Evolutionary conservation across 2,113 vertebrate species (phyloP), one percentile per base, ranked within the genome.

Genomic region (Scomber japonicus): DNA sequence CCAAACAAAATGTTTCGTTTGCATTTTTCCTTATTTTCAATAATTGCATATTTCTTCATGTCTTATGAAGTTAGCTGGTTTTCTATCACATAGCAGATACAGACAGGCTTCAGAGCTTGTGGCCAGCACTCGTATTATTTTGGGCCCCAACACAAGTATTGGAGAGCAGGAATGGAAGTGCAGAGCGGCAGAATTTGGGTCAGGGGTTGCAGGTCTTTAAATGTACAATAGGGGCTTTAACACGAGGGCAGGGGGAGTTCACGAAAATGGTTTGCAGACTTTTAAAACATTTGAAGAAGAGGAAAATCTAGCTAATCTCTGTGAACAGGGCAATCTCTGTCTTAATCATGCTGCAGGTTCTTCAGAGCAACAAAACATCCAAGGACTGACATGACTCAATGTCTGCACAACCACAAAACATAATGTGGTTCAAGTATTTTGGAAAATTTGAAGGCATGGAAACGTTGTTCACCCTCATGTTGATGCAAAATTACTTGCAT

Each of bases 191-290:
- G 86, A 78, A 75, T 89, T 69, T 88, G 68, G 82, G 87, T 89
- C 83, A 82, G 81, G 83, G 90, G 85, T 88, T 81, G 78, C 49
- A 16, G 64, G 59, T 84, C 81, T 89, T 92, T 86, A 86, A 89
- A 85, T 73, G 60, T 84, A 88, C 86, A 91, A 92, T 85, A 80
- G 72, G 48, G 77, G 80, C 83, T 93, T 91, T 90, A 88, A 91
- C 78, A 69, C 60, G 9, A 62, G 84, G 69, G 63, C 84, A 81
- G 81, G 78, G 62, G 76, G 82, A 87, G 84, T 84, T 83, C 62
- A 83, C 12, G 63, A 62, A 91, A 90, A 89, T 85, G 83, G 85
- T 83, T 91, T 85, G 75, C 89, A 91, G 87, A 88, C 82, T 89
- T 82, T 78, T 78, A 68, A 90, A 92, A 86, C 59, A 75, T 63